Percentiles rank a stretch among this genome's conserved stretches.
Conservation (phyloP, 2,113 vertebrate genomes). For the Gracilinanus agilis region DNA sequence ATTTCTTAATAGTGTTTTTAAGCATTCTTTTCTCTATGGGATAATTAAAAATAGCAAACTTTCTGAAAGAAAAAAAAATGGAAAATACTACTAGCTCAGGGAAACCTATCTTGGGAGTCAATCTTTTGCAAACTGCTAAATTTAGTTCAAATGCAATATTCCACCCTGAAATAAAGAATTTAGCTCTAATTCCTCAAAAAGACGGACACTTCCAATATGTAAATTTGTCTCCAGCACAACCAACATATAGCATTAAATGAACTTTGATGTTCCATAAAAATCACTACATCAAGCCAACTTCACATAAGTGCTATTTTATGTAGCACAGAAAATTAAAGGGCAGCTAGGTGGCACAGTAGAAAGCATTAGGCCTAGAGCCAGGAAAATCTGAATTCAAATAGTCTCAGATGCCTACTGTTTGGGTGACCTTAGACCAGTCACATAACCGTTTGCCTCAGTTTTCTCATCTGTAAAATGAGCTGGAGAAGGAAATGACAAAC, state of each 20-base stretch:
- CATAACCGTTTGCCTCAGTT: no score
- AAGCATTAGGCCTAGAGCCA: no score
- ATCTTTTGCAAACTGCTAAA: neutral
- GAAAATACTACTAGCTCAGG: neutral
- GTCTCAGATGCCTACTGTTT: no score
- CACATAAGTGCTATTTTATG: neutral
- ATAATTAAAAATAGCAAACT: neutral
- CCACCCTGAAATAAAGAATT: slow-evolving; percentile 20
- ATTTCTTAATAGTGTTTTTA: no score
- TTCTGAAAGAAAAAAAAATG: neutral
- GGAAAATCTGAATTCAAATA: no score
- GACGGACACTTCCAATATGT: neutral
- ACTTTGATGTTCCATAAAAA: slow-evolving; percentile 28
- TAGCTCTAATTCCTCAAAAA: neutral
- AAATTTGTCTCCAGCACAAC: slow-evolving; percentile 1
- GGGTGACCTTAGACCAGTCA: no score
- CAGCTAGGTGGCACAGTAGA: no score
- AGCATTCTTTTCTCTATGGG: neutral
- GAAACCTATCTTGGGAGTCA: neutral
- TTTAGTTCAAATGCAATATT: neutral
- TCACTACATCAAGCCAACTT: neutral
- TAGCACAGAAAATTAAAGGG: neutral
- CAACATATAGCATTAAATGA: slow-evolving; percentile 10
- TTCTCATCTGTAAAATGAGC: no score
- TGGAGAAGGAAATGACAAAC: no score